Evolutionary conservation across 2,888 invertebrate species (phyloP), one percentile per base, ranked within the genome.

Genomic region (Cryptophagus acutangulus): DNA sequence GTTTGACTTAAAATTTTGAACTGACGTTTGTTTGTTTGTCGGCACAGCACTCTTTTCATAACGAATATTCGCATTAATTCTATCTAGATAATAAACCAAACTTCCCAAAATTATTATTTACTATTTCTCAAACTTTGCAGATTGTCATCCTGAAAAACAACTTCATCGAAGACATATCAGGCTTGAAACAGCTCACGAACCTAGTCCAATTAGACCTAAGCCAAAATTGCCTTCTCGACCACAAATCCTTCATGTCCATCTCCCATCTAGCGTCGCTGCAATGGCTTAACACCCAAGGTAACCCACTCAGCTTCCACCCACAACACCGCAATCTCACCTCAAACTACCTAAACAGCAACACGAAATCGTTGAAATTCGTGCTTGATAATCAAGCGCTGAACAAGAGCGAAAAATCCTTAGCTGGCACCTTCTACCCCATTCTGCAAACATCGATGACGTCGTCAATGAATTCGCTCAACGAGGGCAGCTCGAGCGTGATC

Each of bases 301-400:
- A 83, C 70, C 82, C 83, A 1, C 55, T 83, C 12, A 71, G 74
- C 38, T 80, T 74, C 60, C 77, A 80, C 64, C 74, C 75, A 1
- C 72, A 75, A 28, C 81, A 83, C 61, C 71, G 81, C 24, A 52
- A 67, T 40, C 63, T 71, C 1, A 71, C 76, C 1, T 70, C 75
- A 2, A 71, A 72, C 51, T 75, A 75, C 63, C 64, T 82, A 31
- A 76, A 79, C 58, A 71, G 72, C 41, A 74, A 75, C 48, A 70
- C 75, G 9, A 67, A 71, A 5, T 71, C 63, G 1, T 49, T 63
- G 8, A 57, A 73, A 65, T 81, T 81, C 60, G 61, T 77, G 30
- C 61, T 82, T 20, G 78, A 82, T 58, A 69, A 69, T 46, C 52
- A 68, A 17, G 64, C 71, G 1, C 62, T 82, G 13, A 70, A 70